Evolutionary conservation across 2,797 vertebrate genomes (phyloP), one percentile per base, ranked within the genome.

Genomic region (Sphaeramia orbicularis): DNA sequence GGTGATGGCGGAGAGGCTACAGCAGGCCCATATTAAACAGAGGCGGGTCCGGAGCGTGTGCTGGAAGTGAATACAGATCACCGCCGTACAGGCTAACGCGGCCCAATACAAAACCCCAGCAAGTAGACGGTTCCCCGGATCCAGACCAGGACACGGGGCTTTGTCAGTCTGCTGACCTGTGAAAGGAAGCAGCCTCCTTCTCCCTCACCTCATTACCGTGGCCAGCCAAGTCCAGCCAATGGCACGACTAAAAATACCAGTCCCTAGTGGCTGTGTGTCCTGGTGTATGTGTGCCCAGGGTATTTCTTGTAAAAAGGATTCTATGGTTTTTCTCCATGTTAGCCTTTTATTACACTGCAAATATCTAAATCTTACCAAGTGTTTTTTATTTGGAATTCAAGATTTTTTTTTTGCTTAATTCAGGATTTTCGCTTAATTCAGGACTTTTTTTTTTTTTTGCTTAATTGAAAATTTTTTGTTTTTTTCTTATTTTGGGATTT

Each of bases 21-120:
- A 27, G 71, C 56, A 37, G 68, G 65, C 51, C 64, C 85, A 85
- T 89, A 84, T 86, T 90, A 90, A 92, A 80, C 64, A 91, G 84
- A 61, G 12, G 38, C 4, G 5, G 64, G 59, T 61, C 30, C 56
- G 14, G 18, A 1, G 63, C 24, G 1, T 8, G 0, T 8, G 0
- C 36, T 71, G 42, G 65, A 71, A 61, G 48, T 63, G 86, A 86
- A 90, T 90, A 84, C 85, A 77, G 77, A 89, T 86, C 50, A 59
- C 60, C 53, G 42, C 35, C n/a, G 35, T 11, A 32, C 52, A 75
- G 32, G 42, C 47, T 2, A 44, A 72, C 5, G 10, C 37, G 41
- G 54, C 37, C 50, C 56, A 81, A 81, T 64, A 71, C 69, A 48
- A 45, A 32, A 37, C 51, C 35, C 21, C 38, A 14, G 64, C 51